Conservation (phyloP, 2,888 invertebrate species). For the Biston betularia region DNA sequence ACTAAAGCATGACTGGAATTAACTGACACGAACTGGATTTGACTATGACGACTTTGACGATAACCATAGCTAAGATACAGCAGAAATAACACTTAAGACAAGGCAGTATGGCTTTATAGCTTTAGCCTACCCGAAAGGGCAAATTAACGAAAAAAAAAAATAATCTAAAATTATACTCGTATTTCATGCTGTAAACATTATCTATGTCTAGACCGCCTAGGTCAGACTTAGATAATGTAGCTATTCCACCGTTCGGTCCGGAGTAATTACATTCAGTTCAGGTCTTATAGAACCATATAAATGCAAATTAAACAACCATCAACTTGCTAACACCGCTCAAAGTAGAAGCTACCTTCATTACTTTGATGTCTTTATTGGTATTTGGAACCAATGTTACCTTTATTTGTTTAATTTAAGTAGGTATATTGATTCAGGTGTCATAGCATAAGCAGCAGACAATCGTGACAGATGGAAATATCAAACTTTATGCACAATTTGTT, state of each 20-base stretch:
- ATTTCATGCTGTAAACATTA: not conserved
- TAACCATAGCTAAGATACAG: no score
- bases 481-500: no score
- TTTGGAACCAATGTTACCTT: conserved; percentile 7
- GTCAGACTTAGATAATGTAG: conserved; percentile 10
- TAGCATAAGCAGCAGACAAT: not conserved
- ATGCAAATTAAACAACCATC: conserved; percentile 31
- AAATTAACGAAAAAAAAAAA: no score
- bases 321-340: conserved; percentile 29
- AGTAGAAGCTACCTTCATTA: conserved; percentile 14
- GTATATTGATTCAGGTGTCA: not conserved
- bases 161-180: no score
- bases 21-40: no score
- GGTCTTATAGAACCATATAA: conserved; percentile 31
- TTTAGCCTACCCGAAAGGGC: no score
- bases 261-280: conserved; percentile 30
- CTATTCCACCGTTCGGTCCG: not conserved
- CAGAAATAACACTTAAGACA: no score
- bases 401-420: not conserved
- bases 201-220: conserved; percentile 12
- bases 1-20: no score
- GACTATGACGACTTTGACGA: no score
- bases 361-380: conserved; percentile 8
- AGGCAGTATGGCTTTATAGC: no score
- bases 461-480: no score